Base-by-base conservation (phyloP, 2,113 vertebrate genomes). In the Ursus arctos region DNA sequence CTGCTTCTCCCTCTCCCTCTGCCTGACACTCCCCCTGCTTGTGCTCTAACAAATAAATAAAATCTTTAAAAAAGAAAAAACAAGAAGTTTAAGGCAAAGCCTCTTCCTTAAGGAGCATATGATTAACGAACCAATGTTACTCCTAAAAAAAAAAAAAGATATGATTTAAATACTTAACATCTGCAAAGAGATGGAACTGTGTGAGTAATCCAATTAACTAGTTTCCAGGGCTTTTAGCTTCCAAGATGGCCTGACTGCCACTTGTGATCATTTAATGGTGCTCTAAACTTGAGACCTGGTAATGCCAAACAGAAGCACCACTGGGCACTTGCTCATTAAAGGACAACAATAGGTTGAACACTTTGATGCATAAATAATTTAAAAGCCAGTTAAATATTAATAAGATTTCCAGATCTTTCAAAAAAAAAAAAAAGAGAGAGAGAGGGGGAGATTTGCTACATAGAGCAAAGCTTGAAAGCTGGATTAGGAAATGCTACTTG, bases 301-400 rank as follows among this genome's bases (percentile, higher is more conserved):
- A 79, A 86, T 24, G 49, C 76, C 36, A 51, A 51, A 83, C 40
- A 47, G 63, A 67, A 93, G 14, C 95, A 94, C 97, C 98, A 91
- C 96, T 96, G 83, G 83, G 97, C 84, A 94, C 84, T 96, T 96
- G 96, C 97, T 98, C 98, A 98, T 98, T 98, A 97, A 98, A 97
- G 85, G 91, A 98, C 95, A 98, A 97, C 82, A 98, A 98, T 19
- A 98, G 93, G 92, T 24, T 95, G 83, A 98, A 98, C 80, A 86
- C 91, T 98, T 96, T 84, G 97, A 97, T 97, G 91, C 79, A 55
- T 98, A 92, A 99, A 98, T 99, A 98, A 99, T 98, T 98, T 91
- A 98, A 92, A 93, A 98, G 82, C 33, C 79, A 80, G 97, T 99
- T 96, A 99, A 99, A 98, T 98, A 99, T 98, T 98, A 98, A 99